Evolutionary conservation across 2,888 invertebrate species (phyloP), one percentile per base, ranked within the genome.

Genomic region (Dione juno): DNA sequence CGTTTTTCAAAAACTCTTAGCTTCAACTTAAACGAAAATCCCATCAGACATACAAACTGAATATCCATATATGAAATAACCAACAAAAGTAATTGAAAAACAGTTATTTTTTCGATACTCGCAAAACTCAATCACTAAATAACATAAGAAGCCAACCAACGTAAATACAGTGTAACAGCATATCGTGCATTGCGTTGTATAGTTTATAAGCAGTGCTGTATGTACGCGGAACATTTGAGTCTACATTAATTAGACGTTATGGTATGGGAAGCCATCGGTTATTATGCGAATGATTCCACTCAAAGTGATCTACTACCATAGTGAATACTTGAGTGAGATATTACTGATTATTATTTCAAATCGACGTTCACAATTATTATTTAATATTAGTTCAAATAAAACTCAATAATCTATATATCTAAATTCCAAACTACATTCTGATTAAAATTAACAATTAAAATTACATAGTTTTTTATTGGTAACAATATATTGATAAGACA

Each of bases 201-300:
- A 83, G 86, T 85, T 86, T 87, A 84, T 82, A 92, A 91, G 92
- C 92, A 88, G 92, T 92, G 92, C 92, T 88, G 78, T 88, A 85
- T 87, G 82, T 86, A 88, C 83, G 85, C 86, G 61, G 45, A 35
- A 67, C 64, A 82, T 80, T 71, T 64, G 48, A 59, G 40, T 50
- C 40, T 48, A 67, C 54, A 19, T 67, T 57, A 66, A 48, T 80
- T 82, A 77, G 79, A 77, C 82, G 81, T 68, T 75, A 82, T 68
- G 64, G 41, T 74, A 63, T 73, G 70, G 71, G 19, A 71, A 66
- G 75, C 69, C 65, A 75, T 57, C 10, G 45, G 67, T 67, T 74
- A 67, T 63, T 45, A 64, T 63, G 68, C 70, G 48, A 50, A 68
- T 61, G 70, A 57, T 66, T 52, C 5, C 74, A 72, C 54, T 75